Evolutionary conservation across 1,140 invertebrate species (phyloP).

Genomic region (Cataglyphis hispanica): DNA sequence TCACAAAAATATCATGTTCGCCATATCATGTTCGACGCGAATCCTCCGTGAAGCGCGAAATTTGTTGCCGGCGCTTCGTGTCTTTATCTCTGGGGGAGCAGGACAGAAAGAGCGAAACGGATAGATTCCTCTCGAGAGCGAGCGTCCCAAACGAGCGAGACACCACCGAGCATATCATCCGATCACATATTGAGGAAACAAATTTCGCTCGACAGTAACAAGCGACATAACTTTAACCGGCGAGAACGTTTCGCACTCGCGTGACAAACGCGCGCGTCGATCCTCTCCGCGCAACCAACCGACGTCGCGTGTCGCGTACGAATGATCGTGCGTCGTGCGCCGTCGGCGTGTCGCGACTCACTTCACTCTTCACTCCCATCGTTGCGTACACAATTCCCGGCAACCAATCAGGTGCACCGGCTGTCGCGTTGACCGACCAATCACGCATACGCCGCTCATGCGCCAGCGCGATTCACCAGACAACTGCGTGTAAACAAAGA

Average conservation of each 20-base stretch:
- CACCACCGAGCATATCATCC: not conserved
- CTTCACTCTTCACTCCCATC: conserved; percentile 4
- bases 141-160: not conserved
- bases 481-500: conserved; percentile 52
- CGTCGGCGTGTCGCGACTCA: not conserved
- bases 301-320: conserved; percentile 59
- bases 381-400: conserved; percentile 35
- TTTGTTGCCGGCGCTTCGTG: not conserved
- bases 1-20: conserved; percentile 60
- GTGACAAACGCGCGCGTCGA: conserved; percentile 22
- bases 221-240: not conserved
- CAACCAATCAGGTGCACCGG: conserved; percentile 48
- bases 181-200: conserved; percentile 61
- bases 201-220: not conserved
- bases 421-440: conserved; percentile 14
- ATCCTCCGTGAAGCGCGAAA: not conserved
- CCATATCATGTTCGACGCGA: not conserved
- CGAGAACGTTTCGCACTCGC: conserved; percentile 10
- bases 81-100: not conserved
- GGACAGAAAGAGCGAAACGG: not conserved
- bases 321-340: conserved; percentile 50
- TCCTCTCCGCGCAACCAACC: not conserved
- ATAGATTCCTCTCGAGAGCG: not conserved
- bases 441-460: not conserved
- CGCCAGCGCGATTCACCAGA: conserved; percentile 15